A percentile compares a stretch with the other conserved stretches of the same genome.
Conservation (phyloP, 2,888 invertebrate genomes). For the Eilema sororculum region DNA sequence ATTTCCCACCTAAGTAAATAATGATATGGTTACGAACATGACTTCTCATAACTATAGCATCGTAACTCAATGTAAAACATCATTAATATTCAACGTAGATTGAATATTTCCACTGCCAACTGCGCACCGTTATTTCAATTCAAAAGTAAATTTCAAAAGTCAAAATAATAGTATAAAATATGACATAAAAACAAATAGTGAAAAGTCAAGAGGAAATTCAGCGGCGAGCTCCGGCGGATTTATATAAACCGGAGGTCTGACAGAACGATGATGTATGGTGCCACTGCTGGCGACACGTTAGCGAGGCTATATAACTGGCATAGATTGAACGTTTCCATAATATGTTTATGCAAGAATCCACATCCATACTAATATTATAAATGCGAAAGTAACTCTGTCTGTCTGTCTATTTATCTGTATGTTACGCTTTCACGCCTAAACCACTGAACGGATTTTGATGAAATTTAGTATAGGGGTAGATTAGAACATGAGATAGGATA, state of each 20-base stretch:
- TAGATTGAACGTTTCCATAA: not conserved
- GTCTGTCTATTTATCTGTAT: no score
- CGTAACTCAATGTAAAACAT: not conserved
- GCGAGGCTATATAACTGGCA: slow-evolving; percentile 11
- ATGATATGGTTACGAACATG: not conserved
- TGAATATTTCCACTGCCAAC: slow-evolving; percentile 9
- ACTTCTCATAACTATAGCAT: not conserved
- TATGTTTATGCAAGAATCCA: no score
- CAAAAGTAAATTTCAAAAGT: slow-evolving; percentile 37
- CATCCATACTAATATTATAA: no score
- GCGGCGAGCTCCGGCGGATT: slow-evolving; percentile 55
- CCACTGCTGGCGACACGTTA: slow-evolving; percentile 23
- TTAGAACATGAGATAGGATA: no score
- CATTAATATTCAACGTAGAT: not conserved
- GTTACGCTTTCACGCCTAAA: no score
- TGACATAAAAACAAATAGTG: slow-evolving; percentile 60
- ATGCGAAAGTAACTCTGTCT: no score
- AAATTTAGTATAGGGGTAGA: no score
- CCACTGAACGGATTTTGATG: no score
- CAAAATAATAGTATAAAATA: slow-evolving; percentile 53
- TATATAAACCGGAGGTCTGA: slow-evolving; percentile 57
- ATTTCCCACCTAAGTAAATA: not conserved
- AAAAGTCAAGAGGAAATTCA: slow-evolving; percentile 58
- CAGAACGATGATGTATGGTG: slow-evolving; percentile 34
- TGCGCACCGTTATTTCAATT: slow-evolving; percentile 27